Evolutionary conservation across 2,797 vertebrate genomes (phyloP).

Genomic region (Euthynnus affinis): DNA sequence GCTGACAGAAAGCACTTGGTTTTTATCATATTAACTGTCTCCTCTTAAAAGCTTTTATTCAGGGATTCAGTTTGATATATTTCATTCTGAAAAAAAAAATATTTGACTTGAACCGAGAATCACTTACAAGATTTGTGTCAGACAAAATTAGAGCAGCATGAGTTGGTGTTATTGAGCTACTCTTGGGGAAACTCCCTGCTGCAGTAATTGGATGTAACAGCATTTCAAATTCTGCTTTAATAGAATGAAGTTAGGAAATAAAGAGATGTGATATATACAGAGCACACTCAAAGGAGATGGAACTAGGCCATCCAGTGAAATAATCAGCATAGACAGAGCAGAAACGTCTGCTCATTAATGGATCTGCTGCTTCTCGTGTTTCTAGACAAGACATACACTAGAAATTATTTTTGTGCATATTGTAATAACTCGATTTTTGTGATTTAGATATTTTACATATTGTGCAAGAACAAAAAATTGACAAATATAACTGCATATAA

Average conservation of each 20-base stretch:
- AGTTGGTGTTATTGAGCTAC: background rate
- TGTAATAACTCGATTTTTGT: too few relatives aligned
- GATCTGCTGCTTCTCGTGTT: too few relatives aligned
- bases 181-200: background rate
- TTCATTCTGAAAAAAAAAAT: background rate
- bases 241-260: background rate
- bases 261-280: too few relatives aligned
- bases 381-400: too few relatives aligned
- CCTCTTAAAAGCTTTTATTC: background rate
- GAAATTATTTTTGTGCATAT: too few relatives aligned
- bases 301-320: too few relatives aligned
- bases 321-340: too few relatives aligned
- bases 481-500: too few relatives aligned
- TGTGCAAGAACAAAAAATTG: too few relatives aligned
- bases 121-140: background rate
- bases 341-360: too few relatives aligned
- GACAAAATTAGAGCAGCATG: background rate
- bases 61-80: background rate
- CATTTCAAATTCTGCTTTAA: background rate
- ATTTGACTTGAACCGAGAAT: background rate
- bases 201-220: background rate
- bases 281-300: too few relatives aligned
- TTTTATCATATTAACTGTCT: background rate
- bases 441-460: too few relatives aligned
- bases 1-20: background rate